These are phyloP conservation scores for Abscondita cerata DNA, from an alignment of 2,888 invertebrate species.

Conservation along the genomic window DNA sequence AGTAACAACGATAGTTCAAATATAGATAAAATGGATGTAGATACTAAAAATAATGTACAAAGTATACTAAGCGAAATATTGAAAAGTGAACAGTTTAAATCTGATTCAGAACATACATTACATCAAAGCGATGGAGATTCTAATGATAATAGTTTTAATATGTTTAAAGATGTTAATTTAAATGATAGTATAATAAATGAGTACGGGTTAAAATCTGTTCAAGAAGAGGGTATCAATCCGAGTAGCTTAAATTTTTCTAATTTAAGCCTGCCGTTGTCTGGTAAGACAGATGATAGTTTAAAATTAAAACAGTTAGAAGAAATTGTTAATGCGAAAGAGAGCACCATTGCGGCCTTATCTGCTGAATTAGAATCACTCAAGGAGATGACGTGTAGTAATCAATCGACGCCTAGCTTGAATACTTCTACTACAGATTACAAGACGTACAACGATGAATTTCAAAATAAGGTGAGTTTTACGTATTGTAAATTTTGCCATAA, in stretches of 20 bases:
- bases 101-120: conserved; percentile 36
- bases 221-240: conserved; percentile 25
- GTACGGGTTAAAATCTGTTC: conserved; percentile 35
- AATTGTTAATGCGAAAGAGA: conserved; percentile 59
- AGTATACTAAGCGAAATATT: conserved; percentile 55
- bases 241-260: conserved; percentile 47
- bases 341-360: conserved; percentile 59
- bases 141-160: conserved; percentile 53
- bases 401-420: conserved; percentile 63
- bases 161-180: conserved; percentile 55
- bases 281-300: conserved; percentile 20
- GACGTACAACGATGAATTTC: conserved; percentile 74
- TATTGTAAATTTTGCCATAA: no score
- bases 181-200: conserved; percentile 54
- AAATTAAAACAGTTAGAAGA: conserved; percentile 59
- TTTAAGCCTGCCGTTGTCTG: conserved; percentile 19
- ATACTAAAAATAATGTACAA: conserved; percentile 43
- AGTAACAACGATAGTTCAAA: conserved; percentile 44
- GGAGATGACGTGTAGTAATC: conserved; percentile 59
- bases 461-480: conserved; percentile 71
- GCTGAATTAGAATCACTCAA: conserved; percentile 61
- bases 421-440: conserved; percentile 75
- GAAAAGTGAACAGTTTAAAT: conserved; percentile 48
- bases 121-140: conserved; percentile 40
- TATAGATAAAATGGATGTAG: conserved; percentile 38